Conservation (phyloP, 2,888 invertebrate genomes). For the Peribatodes rhomboidaria region DNA sequence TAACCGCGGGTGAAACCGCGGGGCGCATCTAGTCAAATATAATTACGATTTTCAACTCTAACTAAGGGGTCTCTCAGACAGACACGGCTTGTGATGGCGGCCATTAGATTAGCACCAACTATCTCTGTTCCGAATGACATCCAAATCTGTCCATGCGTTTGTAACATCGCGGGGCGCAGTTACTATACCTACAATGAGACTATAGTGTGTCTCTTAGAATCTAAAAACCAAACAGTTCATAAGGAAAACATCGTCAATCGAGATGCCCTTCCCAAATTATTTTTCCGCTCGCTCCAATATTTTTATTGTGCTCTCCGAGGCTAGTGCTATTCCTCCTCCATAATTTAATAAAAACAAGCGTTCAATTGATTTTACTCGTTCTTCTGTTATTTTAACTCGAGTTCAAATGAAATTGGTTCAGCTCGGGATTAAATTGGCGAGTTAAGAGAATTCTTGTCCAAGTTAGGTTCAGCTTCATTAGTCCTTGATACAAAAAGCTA, state of each 20-base stretch:
- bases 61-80: no score
- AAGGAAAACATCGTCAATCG: constrained; percentile 6
- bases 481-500: no score
- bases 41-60: no score
- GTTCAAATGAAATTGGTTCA: constrained; percentile 2
- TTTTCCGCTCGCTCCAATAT: constrained; percentile 1
- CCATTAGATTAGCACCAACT: no score
- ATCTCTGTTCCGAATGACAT: no score
- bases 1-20: no score
- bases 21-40: no score
- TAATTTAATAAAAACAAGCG: constrained; percentile 16
- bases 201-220: neutral
- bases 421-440: neutral
- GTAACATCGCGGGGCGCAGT: no score
- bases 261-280: neutral
- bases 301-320: constrained; percentile 13
- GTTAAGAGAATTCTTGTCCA: neutral
- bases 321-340: constrained; percentile 8
- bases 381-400: constrained; percentile 10
- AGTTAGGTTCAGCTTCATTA: neutral
- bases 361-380: constrained; percentile 9
- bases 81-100: no score
- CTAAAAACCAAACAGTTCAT: neutral
- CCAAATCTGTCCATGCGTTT: no score
- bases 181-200: no score